Conservation (phyloP, 2,113 vertebrate genomes). For the Mesitornis unicolor region DNA sequence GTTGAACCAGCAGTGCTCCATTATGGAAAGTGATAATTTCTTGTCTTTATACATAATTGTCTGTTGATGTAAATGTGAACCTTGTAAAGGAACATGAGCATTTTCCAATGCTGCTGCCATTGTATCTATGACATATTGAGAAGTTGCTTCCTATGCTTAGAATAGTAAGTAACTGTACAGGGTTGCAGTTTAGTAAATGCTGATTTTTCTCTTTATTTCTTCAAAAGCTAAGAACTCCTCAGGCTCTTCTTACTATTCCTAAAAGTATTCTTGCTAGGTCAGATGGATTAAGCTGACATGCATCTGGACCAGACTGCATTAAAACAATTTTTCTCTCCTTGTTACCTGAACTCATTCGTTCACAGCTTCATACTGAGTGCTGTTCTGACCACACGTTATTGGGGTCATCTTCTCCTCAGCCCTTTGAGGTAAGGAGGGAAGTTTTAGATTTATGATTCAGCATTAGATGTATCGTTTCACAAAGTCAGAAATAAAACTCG, state of each 20-base stretch:
- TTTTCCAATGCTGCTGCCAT: background rate
- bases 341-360: conserved; percentile 42
- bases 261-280: background rate
- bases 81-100: background rate
- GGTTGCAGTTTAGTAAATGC: background rate
- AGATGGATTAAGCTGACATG: conserved; percentile 28
- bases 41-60: background rate
- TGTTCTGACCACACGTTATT: conserved; percentile 18
- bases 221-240: background rate
- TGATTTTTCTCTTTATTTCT: background rate
- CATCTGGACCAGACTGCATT: background rate
- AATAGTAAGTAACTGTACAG: background rate
- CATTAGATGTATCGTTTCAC: background rate
- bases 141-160: background rate
- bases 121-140: background rate
- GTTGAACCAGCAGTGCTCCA: background rate
- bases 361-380: background rate
- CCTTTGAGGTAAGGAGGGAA: background rate
- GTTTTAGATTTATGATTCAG: background rate
- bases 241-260: background rate
- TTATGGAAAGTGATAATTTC: fast-evolving
- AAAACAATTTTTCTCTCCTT: conserved; percentile 24
- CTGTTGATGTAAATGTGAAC: background rate
- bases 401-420: background rate
- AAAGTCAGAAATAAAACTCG: background rate